Base-by-base conservation (phyloP, 2,113 vertebrate genomes). In the Mustela nigripes region DNA sequence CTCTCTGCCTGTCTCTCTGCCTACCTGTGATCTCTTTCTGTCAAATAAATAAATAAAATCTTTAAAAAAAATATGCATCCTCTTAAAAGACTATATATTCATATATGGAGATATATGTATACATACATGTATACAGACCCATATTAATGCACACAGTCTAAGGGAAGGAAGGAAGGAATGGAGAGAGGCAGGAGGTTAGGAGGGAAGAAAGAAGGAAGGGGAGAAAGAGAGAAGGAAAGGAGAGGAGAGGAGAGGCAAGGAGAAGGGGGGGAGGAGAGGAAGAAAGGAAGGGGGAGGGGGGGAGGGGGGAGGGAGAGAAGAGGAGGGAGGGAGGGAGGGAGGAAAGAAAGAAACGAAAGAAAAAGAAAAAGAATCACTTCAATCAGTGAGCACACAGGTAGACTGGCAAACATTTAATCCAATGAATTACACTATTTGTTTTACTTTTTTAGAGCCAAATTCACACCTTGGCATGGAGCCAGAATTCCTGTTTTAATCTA, bases 401-500 rank as follows among this genome's bases (percentile, higher is more conserved):
- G 67, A 76, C 76, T 21, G 24, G 65, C 84, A 91, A 94, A 83
- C 19, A 53, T 58, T 76, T 58, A 78, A 65, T 45, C 10, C 36
- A 90, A 31, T 42, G 50, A 94, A 73, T 76, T 60, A 31, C 9
- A 62, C n/a, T n/a, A 80, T 73, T 86, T 88, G 33, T 81, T 90
- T 92, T 39, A 56, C n/a, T 83, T 56, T 78, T 91, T 94, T 73
- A 86, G 7, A 39, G 26, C 24, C 31, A 93, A 76, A 18, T 58
- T 50, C 60, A 67, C 0, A 80, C 39, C 14, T 39, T 87, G 62
- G 45, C 16, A 56, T 79, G 50, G 8, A 84, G 45, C 39, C 80
- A 69, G 53, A 86, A 94, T 80, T 81, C 26, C 33, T 71, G 33
- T 71, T 79, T 95, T 94, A 71, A 93, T 79, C 33, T 45, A 33